These are phyloP conservation scores for Eumaeus atala DNA, from an alignment of 1,140 invertebrate species.

Conservation along the genomic window DNA sequence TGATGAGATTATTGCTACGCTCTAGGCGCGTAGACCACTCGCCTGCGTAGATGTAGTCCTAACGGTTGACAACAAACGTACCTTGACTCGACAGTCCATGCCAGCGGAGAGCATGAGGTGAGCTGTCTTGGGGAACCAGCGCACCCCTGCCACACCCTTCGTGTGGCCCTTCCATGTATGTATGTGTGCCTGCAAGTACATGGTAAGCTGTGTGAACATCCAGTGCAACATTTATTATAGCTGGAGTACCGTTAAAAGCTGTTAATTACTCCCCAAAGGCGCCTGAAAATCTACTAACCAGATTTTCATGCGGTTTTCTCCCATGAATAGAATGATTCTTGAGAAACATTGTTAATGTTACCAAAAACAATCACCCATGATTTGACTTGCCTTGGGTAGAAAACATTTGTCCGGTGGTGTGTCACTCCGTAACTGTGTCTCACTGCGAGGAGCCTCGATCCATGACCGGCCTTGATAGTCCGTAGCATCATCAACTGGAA, in stretches of 20 bases:
- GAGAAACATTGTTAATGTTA: no score
- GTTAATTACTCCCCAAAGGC: no score
- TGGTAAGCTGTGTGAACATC: background rate
- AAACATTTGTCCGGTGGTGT: slow-evolving; percentile 96
- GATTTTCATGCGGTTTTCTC: no score
- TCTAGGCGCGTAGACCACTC: no score
- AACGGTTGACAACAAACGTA: slow-evolving; percentile 44
- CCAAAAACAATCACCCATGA: no score
- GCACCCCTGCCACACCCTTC: slow-evolving; percentile 96
- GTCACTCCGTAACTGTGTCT: slow-evolving; percentile 94
- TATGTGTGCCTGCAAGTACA: slow-evolving; percentile 81
- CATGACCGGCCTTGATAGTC: slow-evolving; percentile 99
- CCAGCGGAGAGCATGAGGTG: slow-evolving; percentile 96
- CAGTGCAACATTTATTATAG: background rate
- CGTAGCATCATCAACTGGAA: slow-evolving; percentile 91
- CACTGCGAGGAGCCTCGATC: slow-evolving; percentile 94
- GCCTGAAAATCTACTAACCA: no score
- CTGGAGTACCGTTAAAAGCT: no score
- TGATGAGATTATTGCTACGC: no score
- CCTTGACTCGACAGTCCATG: slow-evolving; percentile 98
- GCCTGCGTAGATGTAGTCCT: no score
- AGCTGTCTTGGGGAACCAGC: slow-evolving; percentile 96
- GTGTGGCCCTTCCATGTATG: slow-evolving; percentile 98
- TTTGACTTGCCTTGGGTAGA: slow-evolving; percentile 85
- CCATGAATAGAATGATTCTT: no score